Evolutionary conservation across 2,888 invertebrate genomes (phyloP).

Genomic region (Drosophila cognata): DNA sequence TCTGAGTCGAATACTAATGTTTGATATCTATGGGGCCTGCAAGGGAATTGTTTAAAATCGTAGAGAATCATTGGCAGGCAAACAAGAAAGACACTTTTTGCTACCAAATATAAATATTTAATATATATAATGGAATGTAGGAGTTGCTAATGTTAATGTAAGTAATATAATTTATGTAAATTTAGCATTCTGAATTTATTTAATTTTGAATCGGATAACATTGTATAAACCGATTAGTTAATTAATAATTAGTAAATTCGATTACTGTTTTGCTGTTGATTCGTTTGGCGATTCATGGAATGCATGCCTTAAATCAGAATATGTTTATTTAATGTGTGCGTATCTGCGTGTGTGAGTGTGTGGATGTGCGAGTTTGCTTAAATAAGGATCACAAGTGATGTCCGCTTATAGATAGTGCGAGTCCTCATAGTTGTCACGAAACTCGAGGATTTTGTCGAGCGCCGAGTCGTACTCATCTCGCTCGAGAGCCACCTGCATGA

Average conservation of each 20-base stretch:
- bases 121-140: background rate
- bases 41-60: background rate
- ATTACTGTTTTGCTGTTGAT: background rate
- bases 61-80: background rate
- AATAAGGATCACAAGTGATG: background rate
- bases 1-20: too few species aligned
- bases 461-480: conserved; percentile 89
- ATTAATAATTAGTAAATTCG: background rate
- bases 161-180: background rate
- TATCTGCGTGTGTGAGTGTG: background rate
- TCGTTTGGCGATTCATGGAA: conserved; percentile 6
- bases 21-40: background rate
- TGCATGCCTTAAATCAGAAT: background rate
- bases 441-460: conserved; percentile 88
- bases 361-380: background rate
- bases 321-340: background rate
- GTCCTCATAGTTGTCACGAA: conserved; percentile 92
- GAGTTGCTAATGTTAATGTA: background rate
- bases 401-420: conserved; percentile 59
- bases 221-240: background rate
- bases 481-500: conserved; percentile 89
- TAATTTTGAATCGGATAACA: background rate
- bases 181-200: background rate
- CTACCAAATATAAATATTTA: background rate
- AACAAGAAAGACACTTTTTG: background rate